Percentiles rank a stretch among this genome's conserved stretches.
Evolutionary conservation across 2,113 vertebrate genomes (phyloP).

Genomic region (Motacilla tschutschensis): DNA sequence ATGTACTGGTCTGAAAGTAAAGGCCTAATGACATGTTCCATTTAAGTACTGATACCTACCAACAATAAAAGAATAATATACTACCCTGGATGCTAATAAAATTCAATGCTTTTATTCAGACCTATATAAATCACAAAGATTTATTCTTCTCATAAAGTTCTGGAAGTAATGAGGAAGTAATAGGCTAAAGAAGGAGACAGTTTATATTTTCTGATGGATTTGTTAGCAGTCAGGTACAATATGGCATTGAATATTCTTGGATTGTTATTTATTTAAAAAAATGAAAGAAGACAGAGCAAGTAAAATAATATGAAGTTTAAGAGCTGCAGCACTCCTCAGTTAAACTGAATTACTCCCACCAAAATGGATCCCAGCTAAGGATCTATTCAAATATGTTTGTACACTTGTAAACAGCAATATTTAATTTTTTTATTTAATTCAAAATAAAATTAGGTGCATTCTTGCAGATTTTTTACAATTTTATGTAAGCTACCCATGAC

Average conservation of each 20-base stretch:
- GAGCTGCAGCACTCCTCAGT: not conserved
- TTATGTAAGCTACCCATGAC: not conserved
- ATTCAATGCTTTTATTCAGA: slow-evolving; percentile 19
- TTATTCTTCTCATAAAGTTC: slow-evolving; percentile 18
- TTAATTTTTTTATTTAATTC: not conserved
- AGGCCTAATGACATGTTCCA: not conserved
- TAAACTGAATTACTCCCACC: not conserved
- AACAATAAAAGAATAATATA: slow-evolving; percentile 13
- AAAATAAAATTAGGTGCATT: not conserved
- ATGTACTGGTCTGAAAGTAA: not conserved
- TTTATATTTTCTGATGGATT: slow-evolving; percentile 17
- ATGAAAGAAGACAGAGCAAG: not conserved
- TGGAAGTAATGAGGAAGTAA: slow-evolving; percentile 22
- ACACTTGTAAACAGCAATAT: not conserved
- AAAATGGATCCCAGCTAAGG: not conserved
- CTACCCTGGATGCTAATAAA: slow-evolving; percentile 14
- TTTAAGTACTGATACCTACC: slow-evolving; percentile 1
- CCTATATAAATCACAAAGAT: not conserved
- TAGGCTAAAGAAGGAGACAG: not conserved
- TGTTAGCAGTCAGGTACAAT: not conserved
- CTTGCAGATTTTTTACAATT: not conserved
- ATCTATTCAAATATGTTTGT: not conserved
- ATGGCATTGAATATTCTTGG: not conserved
- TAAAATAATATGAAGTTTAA: not conserved
- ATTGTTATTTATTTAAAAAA: not conserved